Evolutionary conservation across 2,888 invertebrate species (phyloP), one percentile per base, ranked within the genome.

Genomic region (Lasioglossum calceatum): DNA sequence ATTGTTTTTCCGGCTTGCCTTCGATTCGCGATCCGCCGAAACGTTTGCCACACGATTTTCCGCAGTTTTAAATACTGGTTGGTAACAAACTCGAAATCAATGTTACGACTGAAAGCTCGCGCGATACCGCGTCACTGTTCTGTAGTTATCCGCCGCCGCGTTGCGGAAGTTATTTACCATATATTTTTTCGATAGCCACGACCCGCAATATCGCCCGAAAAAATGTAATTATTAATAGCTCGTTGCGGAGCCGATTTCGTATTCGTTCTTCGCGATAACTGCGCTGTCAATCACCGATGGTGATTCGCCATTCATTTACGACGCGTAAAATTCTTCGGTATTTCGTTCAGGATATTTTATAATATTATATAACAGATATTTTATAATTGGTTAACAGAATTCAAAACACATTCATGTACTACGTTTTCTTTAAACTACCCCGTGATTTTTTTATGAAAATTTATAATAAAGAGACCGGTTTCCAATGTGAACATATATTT

Each of bases 61-160:
- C 73, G 74, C 81, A 70, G 76, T 84, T 88, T 81, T 81, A 84
- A 88, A 84, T 73, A 79, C 82, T 50, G 27, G 36, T 27, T 32
- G 77, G 36, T 79, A 87, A 81, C 81, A 74, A 58, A 81, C 81
- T 70, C n/a, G 76, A 71, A 80, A 84, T 82, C 76, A 79, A 84
- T 54, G 72, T 78, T 67, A 32, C 64, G 44, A 14, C 44, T 71
- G 4, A 19, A 39, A n/a, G 12, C n/a, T 58, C 64, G 50, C 42
- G 50, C 61, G 61, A 47, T 27, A 19, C n/a, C 44, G 39, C 58
- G 67, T 16, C 3, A 39, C 39, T 39, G 70, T 70, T 39, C 39
- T 23, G 4, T 70, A 70, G 70, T 39, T 12, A 39, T 39, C 23
- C 23, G 12, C 23, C 10, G 12, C 23, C 32, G n/a, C 36, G 47